These are phyloP conservation scores for human DNA, from an alignment of 2,113 vertebrate species.

Conservation along the genomic window GRCh38 chr2:122082501-122083000, in stretches of 20 bases:
- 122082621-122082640: neutral
- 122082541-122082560: neutral
- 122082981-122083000: neutral
- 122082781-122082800: neutral
- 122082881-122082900: neutral
- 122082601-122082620: neutral
- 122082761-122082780: fast-evolving
- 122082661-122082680: no score
- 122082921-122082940: neutral
- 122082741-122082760: neutral
- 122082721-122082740: neutral
- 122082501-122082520: neutral
- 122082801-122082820: neutral
- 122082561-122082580: neutral
- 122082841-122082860: neutral
- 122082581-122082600: neutral
- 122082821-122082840: neutral
- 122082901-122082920: neutral
- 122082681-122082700: fast-evolving
- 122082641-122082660: neutral
- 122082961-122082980: neutral
- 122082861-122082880: neutral
- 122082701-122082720: neutral
- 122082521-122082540: neutral
- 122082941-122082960: neutral